Evolutionary conservation across 2,113 vertebrate genomes (phyloP).

Genomic region (Myocastor coypus): DNA sequence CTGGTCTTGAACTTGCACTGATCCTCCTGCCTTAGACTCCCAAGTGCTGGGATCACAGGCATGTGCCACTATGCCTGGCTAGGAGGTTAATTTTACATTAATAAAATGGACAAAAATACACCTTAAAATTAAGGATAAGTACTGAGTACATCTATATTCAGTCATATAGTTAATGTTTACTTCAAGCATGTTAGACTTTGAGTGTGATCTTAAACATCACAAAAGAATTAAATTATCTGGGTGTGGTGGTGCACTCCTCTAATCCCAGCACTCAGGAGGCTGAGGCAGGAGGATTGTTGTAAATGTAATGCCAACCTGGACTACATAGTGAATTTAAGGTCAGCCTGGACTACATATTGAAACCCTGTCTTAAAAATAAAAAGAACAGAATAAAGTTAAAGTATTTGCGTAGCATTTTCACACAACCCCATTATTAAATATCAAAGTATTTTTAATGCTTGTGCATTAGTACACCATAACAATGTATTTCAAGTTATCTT

Average conservation of each 20-base stretch:
- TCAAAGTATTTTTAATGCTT: slow-evolving; percentile 12
- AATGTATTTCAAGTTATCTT: slow-evolving; percentile 58
- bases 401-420: not conserved
- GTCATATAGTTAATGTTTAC: not conserved
- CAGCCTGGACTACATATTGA: not conserved
- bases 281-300: not conserved
- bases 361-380: not conserved
- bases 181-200: not conserved
- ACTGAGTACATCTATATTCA: not conserved
- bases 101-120: not conserved
- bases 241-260: not conserved
- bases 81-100: not conserved
- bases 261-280: not conserved
- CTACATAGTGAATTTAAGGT: not conserved
- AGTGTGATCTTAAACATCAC: not conserved
- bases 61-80: too few relatives aligned
- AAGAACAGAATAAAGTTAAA: slow-evolving; percentile 9
- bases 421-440: slow-evolving; percentile 43
- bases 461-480: slow-evolving; percentile 24
- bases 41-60: too few relatives aligned
- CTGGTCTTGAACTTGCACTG: too few relatives aligned
- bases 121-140: not conserved
- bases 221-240: not conserved
- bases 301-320: not conserved
- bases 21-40: too few relatives aligned